Evolutionary conservation across 2,797 vertebrate genomes (phyloP), one percentile per base, ranked within the genome.

Genomic region (Catostomus latipinnis): DNA sequence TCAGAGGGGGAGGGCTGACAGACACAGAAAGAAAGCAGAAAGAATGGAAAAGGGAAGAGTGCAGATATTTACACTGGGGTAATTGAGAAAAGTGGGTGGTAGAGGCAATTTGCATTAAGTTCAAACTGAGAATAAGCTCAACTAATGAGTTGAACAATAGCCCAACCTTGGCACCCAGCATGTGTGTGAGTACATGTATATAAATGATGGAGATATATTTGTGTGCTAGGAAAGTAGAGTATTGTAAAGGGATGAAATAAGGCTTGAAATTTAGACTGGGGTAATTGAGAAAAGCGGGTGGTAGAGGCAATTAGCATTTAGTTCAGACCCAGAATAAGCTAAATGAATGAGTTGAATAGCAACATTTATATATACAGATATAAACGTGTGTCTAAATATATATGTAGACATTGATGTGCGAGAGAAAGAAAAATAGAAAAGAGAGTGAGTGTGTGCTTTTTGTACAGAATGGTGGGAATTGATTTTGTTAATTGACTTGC

Each of bases 401-500:
- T 34, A 34, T 34, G 34, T 34, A 34, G 34, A 34, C 34, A 34
- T 34, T 34, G 2, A 34, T 34, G 34, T 34, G 34, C 4, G 34
- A 34, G 68, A 63, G 54, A 22, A 66, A 54, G 53, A 13, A 56
- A 65, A 73, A 65, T 58, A 75, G 81, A 79, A 82, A 85, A 74
- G 61, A 34, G 34, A 3, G 34, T 34, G 34, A 3, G 90, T 89
- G 91, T 91, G 89, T 91, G 83, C 81, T 80, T 83, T 83, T 83
- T 91, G 82, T 90, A 88, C 90, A 90, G 86, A 89, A 88, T 89
- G 90, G 91, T 89, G 88, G 93, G 90, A 96, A 98, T 98, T 97
- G 97, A 98, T 97, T 93, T 90, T 91, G 95, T 96, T 97, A 99
- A 98, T 97, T 97, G 96, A 96, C 96, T 96, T 96, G 96, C 96